Evolutionary conservation across 2,797 vertebrate genomes (phyloP).

Genomic region (Phataginus tricuspis): DNA sequence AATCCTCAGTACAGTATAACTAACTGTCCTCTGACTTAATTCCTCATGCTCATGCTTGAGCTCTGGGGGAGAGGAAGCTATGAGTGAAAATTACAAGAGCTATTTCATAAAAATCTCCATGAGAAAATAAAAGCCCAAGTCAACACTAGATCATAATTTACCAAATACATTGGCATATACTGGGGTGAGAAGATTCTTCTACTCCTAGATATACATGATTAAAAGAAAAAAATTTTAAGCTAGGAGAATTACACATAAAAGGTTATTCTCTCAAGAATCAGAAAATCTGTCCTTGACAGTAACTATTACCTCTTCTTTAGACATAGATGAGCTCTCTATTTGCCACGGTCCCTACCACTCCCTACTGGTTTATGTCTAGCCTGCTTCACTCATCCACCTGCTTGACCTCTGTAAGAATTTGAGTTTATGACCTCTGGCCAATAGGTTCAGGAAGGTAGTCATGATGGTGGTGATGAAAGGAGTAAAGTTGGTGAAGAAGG

Average conservation of each 20-base stretch:
- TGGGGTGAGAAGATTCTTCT: not conserved
- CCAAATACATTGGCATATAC: not conserved
- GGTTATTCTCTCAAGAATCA: conserved; percentile 19
- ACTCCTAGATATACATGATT: not conserved
- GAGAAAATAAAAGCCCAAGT: not conserved
- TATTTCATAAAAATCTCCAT: not conserved
- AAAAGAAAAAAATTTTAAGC: not conserved
- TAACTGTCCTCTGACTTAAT: not conserved
- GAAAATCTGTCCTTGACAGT: not conserved
- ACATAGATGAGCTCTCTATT: not conserved
- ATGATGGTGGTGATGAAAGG: not conserved
- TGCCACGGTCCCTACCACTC: not conserved
- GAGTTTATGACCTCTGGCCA: not conserved
- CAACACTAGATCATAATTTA: not conserved
- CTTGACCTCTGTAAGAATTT: not conserved
- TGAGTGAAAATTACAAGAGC: not conserved
- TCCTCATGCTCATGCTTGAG: not conserved
- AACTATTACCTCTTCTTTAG: not conserved
- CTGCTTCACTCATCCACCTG: not conserved
- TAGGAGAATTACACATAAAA: not conserved
- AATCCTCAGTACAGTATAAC: not conserved
- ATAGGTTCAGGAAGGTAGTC: not conserved
- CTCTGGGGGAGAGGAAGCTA: not conserved
- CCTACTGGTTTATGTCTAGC: not conserved
- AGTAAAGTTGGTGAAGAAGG: not conserved